These are phyloP conservation scores for Hyposoter dolosus DNA, from an alignment of 2,888 invertebrate genomes.

Conservation along the genomic window DNA sequence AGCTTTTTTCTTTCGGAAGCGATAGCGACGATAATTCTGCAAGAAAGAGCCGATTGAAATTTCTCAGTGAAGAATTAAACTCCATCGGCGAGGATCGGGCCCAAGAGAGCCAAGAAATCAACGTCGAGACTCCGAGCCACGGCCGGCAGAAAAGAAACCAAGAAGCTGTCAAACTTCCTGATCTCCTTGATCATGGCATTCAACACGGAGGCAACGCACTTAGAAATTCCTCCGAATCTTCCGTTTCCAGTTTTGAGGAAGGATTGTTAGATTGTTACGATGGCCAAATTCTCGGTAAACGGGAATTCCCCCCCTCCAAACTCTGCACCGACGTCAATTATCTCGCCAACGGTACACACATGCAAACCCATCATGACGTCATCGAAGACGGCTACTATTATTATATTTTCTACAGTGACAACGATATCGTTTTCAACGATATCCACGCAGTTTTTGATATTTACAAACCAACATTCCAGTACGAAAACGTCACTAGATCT, in stretches of 20 bases:
- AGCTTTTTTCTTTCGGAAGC: not conserved
- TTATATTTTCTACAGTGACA: conserved; percentile 95
- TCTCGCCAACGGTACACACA: conserved; percentile 89
- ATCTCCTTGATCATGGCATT: conserved; percentile 90
- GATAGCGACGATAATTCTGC: not conserved
- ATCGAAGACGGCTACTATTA: conserved; percentile 93
- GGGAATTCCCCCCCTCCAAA: conserved; percentile 89
- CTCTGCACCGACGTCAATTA: conserved; percentile 90
- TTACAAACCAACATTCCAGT: conserved; percentile 93
- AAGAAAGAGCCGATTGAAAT: conserved; percentile 26
- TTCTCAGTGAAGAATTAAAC: conserved; percentile 46
- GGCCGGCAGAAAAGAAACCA: conserved; percentile 72
- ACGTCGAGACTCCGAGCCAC: conserved; percentile 36
- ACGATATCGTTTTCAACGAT: conserved; percentile 92
- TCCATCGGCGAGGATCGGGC: conserved; percentile 42
- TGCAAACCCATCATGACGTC: conserved; percentile 90
- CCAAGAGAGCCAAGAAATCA: conserved; percentile 62
- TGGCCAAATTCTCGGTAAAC: conserved; percentile 90
- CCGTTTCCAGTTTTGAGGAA: conserved; percentile 94
- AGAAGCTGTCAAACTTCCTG: conserved; percentile 75
- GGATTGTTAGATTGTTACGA: conserved; percentile 91
- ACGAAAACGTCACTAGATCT: conserved; percentile 89
- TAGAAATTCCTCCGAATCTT: conserved; percentile 88
- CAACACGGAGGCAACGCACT: conserved; percentile 91
- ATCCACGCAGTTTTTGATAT: conserved; percentile 94